Percentiles rank a stretch among this genome's conserved stretches.
phyloP scores from a whole-genome alignment of 2,888 invertebrate species.

The Trimorus sp. region DNA sequence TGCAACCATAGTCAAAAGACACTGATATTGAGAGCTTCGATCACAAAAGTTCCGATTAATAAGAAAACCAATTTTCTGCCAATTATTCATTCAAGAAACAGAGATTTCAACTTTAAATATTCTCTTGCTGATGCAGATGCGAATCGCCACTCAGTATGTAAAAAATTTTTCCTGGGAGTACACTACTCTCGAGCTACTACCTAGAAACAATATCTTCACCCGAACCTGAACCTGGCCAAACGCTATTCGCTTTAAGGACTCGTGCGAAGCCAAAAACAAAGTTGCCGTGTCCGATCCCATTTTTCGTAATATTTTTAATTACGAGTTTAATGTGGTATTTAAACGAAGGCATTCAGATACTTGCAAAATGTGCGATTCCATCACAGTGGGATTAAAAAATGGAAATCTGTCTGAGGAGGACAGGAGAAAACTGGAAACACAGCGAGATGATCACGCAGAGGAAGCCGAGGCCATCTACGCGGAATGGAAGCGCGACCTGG shows the following conservation, averaged over 20 bases:
- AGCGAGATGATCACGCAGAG: not conserved
- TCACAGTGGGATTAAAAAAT: constrained; percentile 4
- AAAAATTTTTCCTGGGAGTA: constrained; percentile 17
- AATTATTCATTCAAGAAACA: constrained; percentile 9
- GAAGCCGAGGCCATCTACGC: not conserved
- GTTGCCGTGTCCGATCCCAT: constrained; percentile 27
- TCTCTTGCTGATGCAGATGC: not conserved
- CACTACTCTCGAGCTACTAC: constrained; percentile 16
- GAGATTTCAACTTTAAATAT: constrained; percentile 22
- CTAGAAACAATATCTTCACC: constrained; percentile 18
- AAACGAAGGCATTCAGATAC: constrained; percentile 46
- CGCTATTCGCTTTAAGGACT: constrained; percentile 23
- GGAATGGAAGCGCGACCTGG: constrained; percentile 10
- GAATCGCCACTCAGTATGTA: constrained; percentile 18
- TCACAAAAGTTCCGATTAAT: not conserved
- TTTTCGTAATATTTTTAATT: constrained; percentile 50
- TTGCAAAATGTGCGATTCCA: constrained; percentile 37
- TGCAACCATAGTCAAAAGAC: constrained; percentile 21
- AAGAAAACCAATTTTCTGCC: constrained; percentile 4
- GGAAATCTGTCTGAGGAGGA: not conserved
- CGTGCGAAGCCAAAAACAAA: constrained; percentile 16
- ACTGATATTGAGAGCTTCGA: constrained; percentile 1
- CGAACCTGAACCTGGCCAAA: constrained; percentile 29
- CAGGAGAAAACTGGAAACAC: not conserved
- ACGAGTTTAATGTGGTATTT: constrained; percentile 40